Percentiles rank a stretch among this genome's conserved stretches.
Evolutionary conservation across 1,140 invertebrate genomes (phyloP).

Genomic region (Oedothorax gibbosus): DNA sequence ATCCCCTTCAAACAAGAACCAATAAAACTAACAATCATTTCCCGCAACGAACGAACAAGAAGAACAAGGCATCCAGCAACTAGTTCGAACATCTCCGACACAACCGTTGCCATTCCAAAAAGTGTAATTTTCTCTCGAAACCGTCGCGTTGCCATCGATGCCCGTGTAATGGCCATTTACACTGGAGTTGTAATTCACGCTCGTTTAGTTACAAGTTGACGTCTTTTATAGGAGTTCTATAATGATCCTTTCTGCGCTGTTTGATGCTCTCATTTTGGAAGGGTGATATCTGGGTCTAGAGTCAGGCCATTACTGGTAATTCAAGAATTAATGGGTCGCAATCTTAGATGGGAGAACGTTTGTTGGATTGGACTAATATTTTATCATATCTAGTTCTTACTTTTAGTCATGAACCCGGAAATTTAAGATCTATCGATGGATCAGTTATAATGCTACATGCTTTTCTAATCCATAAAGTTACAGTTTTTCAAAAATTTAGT

Average conservation of each 20-base stretch:
- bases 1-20: neutral
- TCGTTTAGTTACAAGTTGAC: constrained; percentile 26
- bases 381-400: too few species aligned
- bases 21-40: neutral
- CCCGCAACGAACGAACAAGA: neutral
- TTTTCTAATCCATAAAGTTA: too few species aligned
- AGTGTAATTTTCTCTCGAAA: neutral
- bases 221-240: constrained; percentile 14
- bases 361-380: neutral
- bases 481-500: too few species aligned
- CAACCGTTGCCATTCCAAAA: neutral
- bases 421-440: too few species aligned
- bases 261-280: constrained; percentile 16
- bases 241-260: neutral
- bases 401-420: too few species aligned
- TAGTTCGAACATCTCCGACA: neutral
- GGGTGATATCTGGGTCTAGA: constrained; percentile 9
- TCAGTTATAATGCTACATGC: too few species aligned
- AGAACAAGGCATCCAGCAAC: neutral
- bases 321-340: constrained; percentile 1
- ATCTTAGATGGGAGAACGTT: neutral
- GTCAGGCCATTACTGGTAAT: constrained; percentile 7
- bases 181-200: constrained; percentile 10
- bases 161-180: constrained; percentile 8
- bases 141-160: neutral